These are phyloP conservation scores for Characodon lateralis DNA, from an alignment of 2,797 vertebrate genomes.

Conservation along the genomic window DNA sequence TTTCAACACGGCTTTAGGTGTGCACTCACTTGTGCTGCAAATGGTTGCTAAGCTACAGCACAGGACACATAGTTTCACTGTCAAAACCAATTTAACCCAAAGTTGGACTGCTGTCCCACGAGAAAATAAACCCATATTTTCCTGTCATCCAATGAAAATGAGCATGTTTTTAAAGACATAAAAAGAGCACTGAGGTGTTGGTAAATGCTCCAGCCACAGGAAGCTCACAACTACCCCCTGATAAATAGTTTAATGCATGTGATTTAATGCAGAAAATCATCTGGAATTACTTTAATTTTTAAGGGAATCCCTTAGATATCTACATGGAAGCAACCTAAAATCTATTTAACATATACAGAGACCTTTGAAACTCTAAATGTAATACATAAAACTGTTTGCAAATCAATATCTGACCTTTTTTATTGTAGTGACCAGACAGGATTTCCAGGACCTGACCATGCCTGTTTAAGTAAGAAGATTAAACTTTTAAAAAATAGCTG, in stretches of 20 bases:
- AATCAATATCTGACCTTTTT: neutral
- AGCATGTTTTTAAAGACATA: constrained; percentile 15
- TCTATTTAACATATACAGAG: neutral
- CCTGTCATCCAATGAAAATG: constrained; percentile 30
- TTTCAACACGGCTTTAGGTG: neutral
- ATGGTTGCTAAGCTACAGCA: constrained; percentile 33
- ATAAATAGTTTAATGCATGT: neutral
- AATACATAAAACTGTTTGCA: neutral
- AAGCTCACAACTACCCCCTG: neutral
- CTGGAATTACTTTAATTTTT: neutral
- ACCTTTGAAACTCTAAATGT: neutral
- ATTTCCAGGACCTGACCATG: neutral
- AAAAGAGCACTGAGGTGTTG: neutral
- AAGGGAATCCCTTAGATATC: neutral
- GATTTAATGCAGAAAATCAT: neutral
- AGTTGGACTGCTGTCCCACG: constrained; percentile 25
- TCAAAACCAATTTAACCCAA: constrained; percentile 19
- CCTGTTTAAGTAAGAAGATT: neutral
- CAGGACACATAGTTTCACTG: constrained; percentile 12
- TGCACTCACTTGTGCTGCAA: constrained; percentile 2
- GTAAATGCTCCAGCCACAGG: neutral
- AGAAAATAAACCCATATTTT: constrained; percentile 27
- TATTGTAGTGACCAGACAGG: neutral
- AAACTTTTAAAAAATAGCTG: neutral
- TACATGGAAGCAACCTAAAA: neutral